Conservation (phyloP, 1,140 invertebrate species). For the Colletes latitarsis region DNA sequence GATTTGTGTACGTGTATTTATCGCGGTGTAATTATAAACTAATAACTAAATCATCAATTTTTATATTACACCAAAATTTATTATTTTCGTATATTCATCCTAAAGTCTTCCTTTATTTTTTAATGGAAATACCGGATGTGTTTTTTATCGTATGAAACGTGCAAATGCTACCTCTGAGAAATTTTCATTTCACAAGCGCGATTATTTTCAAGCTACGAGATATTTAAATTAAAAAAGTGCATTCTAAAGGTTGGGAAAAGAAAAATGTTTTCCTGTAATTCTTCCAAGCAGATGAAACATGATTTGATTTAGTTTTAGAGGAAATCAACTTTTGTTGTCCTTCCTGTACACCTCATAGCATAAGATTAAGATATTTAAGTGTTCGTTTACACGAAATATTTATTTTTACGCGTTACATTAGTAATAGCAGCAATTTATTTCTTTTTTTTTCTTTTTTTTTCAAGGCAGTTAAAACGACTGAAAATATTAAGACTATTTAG, state of each 20-base stretch:
- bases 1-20: not conserved
- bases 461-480: conserved; percentile 8
- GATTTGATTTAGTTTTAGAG: conserved; percentile 13
- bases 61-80: not conserved
- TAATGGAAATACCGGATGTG: conserved; percentile 1
- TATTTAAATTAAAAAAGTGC: conserved; percentile 2
- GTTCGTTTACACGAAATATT: conserved; percentile 1
- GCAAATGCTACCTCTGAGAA: conserved; percentile 33
- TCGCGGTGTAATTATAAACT: not conserved
- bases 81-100: not conserved
- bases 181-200: conserved; percentile 13
- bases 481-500: conserved; percentile 16
- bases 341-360: not conserved
- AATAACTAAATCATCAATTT: not conserved
- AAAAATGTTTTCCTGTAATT: conserved; percentile 8
- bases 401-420: not conserved
- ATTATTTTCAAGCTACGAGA: conserved; percentile 1
- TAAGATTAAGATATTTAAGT: conserved; percentile 9
- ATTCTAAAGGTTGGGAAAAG: not conserved
- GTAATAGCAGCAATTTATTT: not conserved
- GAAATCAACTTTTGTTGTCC: conserved; percentile 4
- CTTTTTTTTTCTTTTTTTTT: not conserved
- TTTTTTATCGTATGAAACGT: conserved; percentile 6
- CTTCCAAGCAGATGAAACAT: conserved; percentile 1
- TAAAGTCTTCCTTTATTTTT: conserved; percentile 34